These are phyloP conservation scores for Glandiceps talaboti DNA, from an alignment of 53 echinoderm and acorn worm genomes.

Conservation along the genomic window DNA sequence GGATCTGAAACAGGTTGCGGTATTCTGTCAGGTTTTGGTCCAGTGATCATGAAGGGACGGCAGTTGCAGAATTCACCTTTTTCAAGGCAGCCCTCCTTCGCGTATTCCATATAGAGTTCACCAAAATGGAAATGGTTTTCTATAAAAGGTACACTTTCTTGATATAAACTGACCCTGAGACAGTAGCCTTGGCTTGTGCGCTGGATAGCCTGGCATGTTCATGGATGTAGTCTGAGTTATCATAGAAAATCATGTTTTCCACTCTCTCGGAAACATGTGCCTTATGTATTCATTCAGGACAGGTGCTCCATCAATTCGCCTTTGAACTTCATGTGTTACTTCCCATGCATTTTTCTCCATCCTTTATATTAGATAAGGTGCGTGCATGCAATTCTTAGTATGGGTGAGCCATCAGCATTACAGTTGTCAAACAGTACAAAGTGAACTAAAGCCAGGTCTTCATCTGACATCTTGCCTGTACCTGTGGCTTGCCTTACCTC, in stretches of 20 bases:
- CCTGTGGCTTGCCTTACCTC: no score
- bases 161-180: neutral
- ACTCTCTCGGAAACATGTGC: neutral
- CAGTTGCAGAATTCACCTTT: neutral
- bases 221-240: neutral
- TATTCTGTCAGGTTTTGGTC: neutral
- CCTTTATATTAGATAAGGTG: no score
- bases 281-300: constrained; percentile 1
- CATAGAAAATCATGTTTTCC: neutral
- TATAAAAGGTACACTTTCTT: constrained; percentile 1
- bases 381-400: no score
- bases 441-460: no score
- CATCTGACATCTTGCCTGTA: no score
- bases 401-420: no score
- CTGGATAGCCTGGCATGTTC: neutral
- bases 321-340: constrained; percentile 3
- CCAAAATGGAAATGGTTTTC: neutral
- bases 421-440: no score
- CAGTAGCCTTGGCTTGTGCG: neutral
- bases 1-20: constrained; percentile 12
- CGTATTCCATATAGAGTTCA: constrained; percentile 11
- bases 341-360: constrained; percentile 15
- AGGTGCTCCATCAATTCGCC: constrained; percentile 8
- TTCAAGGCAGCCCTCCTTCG: constrained; percentile 1
- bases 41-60: neutral